A percentile compares a stretch with the other conserved stretches of the same genome.
phyloP scores from a whole-genome alignment of 2,888 invertebrate species.

The Lamellibrachia satsuma region DNA sequence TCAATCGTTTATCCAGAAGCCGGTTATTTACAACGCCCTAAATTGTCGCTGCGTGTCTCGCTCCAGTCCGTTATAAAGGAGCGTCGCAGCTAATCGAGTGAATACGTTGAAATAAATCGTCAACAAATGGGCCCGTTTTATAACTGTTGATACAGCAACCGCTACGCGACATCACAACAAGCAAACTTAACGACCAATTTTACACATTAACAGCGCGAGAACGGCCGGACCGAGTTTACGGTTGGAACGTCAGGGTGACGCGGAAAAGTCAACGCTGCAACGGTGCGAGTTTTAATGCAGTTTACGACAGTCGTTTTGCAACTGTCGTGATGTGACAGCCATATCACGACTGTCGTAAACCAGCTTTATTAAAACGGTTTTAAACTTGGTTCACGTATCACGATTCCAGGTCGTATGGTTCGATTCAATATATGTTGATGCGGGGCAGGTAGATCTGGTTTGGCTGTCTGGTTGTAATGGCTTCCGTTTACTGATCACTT shows the following conservation, averaged over 20 bases:
- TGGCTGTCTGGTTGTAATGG: not conserved
- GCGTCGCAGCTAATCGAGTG: not conserved
- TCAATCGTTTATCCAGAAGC: not conserved
- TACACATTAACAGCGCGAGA: not conserved
- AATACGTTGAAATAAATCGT: slow-evolving; percentile 10
- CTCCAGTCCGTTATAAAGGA: not conserved
- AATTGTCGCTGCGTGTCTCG: not conserved
- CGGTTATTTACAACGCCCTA: slow-evolving; percentile 6
- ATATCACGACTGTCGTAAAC: not conserved
- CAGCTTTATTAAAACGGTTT: slow-evolving; percentile 1
- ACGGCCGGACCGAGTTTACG: not conserved
- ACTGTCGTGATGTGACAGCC: not conserved
- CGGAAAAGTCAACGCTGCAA: not conserved
- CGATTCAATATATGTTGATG: not conserved
- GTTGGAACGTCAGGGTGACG: not conserved
- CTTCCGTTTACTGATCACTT: not conserved
- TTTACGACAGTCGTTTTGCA: slow-evolving; percentile 1
- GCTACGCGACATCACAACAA: slow-evolving; percentile 3
- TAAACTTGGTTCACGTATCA: not conserved
- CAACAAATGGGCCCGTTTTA: not conserved
- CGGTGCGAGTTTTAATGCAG: not conserved
- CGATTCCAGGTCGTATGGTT: not conserved
- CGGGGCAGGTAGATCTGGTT: not conserved
- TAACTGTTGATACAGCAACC: not conserved
- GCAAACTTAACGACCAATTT: slow-evolving; percentile 11